Conservation (phyloP, 2,113 vertebrate species). For the Epinephelus moara region DNA sequence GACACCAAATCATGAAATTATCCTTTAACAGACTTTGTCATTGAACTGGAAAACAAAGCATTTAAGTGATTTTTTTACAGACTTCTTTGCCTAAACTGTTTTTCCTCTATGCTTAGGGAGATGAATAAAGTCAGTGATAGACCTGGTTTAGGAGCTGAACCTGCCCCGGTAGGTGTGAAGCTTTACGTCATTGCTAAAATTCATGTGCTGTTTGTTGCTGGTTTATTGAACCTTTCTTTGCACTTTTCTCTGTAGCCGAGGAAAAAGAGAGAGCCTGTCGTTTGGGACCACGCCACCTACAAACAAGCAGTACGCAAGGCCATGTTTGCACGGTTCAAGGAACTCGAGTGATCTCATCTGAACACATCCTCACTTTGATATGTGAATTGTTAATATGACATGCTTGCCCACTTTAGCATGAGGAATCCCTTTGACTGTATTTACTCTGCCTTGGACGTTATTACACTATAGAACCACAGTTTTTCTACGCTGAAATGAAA, state of each 20-base stretch:
- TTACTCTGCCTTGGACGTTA: conserved; percentile 22
- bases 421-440: conserved; percentile 28
- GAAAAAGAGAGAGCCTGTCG: conserved; percentile 87
- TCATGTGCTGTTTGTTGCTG: not conserved
- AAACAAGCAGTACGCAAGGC: conserved; percentile 95
- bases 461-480: conserved; percentile 1
- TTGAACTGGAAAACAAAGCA: not conserved
- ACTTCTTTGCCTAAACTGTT: not conserved
- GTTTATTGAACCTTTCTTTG: not conserved
- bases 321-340: conserved; percentile 98
- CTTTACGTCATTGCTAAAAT: not conserved
- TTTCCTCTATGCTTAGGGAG: conserved; percentile 66
- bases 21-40: not conserved
- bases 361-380: conserved; percentile 37
- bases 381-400: conserved; percentile 27
- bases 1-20: too few relatives aligned
- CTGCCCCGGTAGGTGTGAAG: conserved; percentile 64
- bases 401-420: conserved; percentile 6
- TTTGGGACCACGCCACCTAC: conserved; percentile 90
- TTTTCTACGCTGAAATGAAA: conserved; percentile 24
- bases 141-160: conserved; percentile 83
- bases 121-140: conserved; percentile 79
- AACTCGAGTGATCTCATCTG: conserved; percentile 88
- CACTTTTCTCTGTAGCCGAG: conserved; percentile 78
- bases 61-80: not conserved